Evolutionary conservation across 2,888 invertebrate genomes (phyloP), one percentile per base, ranked within the genome.

Genomic region (Conus canariensis): DNA sequence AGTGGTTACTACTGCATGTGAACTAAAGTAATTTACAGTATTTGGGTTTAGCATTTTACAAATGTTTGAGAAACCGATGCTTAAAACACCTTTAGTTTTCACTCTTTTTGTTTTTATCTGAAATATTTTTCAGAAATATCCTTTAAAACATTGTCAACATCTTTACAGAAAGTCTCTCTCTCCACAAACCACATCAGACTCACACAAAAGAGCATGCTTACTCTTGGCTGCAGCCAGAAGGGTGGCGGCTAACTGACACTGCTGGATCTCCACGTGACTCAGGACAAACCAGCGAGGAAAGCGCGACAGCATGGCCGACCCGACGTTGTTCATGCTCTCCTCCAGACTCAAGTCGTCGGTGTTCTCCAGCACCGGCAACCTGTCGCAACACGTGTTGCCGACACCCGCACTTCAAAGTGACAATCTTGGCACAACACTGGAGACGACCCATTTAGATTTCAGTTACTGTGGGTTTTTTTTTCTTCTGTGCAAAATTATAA

Each of bases 231-330:
- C 97, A 95, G 97, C 98, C 25, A 98, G 96, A 96, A 98, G 97
- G 0, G 98, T 98, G 87, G 98, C 98, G 87, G 98, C 98, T 1
- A 98, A 97, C 58, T 98, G 97, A 92, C 98, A 98, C 95, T 98
- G 98, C 95, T 98, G 98, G 59, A 97, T 97, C 96, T 98, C 98
- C 83, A 98, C 97, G 95, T 98, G 98, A 58, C 98, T 98, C 90
- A 98, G 96, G 87, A 98, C 98, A 96, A 98, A 98, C 98, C 98
- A 98, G 83, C 97, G 97, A 90, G 97, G 97, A 94, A 97, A 97
- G 87, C 97, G 96, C 92, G 97, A 97, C 93, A 97, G 96, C 93
- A 97, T 97, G 92, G 97, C 96, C 22, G 97, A 94, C 70, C 95
- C 95, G n/a, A 94, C 97, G 91, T 95, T 95, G 90, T 97, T 97